Conservation (phyloP, 92 coral and sea anemone genomes). For the Phenganax subtilis region DNA sequence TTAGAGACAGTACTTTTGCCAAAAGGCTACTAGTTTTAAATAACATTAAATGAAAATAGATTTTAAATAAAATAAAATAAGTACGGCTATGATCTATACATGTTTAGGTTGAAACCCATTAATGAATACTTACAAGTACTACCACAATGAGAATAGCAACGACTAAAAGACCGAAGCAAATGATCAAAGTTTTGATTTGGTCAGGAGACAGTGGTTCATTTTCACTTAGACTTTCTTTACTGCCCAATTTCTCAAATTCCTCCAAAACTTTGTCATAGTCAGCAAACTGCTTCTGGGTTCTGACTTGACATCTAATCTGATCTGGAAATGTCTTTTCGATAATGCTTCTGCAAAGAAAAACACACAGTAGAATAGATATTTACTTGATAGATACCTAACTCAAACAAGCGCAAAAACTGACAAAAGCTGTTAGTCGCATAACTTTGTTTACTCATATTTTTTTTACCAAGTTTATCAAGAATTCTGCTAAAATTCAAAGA, state of each 20-base stretch:
- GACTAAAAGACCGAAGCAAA: background rate
- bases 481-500: no score
- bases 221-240: slow-evolving; percentile 6
- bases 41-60: background rate
- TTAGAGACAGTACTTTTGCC: no score
- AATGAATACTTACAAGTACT: slow-evolving; percentile 50
- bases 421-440: no score
- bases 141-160: slow-evolving; percentile 54
- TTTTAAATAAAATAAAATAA: background rate
- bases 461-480: no score
- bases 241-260: slow-evolving; percentile 64
- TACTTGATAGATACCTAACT: background rate
- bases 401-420: no score
- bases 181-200: slow-evolving; percentile 18
- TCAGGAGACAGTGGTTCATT: slow-evolving; percentile 26
- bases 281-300: slow-evolving; percentile 20
- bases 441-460: no score
- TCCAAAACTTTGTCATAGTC: slow-evolving; percentile 49
- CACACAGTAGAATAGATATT: background rate
- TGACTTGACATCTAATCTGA: slow-evolving; percentile 45
- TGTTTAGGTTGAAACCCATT: background rate
- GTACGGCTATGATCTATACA: background rate
- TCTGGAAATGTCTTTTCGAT: slow-evolving; percentile 65
- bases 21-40: no score
- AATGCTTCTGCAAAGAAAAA: slow-evolving; percentile 57